A percentile compares a stretch with the other conserved stretches of the same genome.
Evolutionary conservation across 2,888 invertebrate genomes (phyloP).

Genomic region (Tetranychus truncatus): DNA sequence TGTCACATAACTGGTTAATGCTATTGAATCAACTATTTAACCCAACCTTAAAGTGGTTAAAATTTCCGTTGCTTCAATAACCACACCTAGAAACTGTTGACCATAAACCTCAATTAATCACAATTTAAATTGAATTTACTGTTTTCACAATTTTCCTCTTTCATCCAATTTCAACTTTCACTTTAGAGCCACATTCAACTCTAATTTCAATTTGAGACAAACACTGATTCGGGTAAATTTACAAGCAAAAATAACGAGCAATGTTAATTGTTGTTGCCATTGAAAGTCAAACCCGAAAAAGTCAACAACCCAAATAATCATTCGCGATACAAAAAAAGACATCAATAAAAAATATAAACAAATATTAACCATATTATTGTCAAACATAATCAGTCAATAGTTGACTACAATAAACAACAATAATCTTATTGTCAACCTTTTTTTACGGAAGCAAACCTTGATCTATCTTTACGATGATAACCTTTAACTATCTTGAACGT

Average conservation of each 20-base stretch:
- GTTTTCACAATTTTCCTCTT: background rate
- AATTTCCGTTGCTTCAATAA: background rate
- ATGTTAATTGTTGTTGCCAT: too few species aligned
- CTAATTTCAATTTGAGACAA: background rate
- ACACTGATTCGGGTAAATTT: background rate
- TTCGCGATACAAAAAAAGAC: too few species aligned
- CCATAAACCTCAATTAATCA: background rate
- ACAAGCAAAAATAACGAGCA: background rate
- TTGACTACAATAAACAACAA: too few species aligned
- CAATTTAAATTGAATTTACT: background rate
- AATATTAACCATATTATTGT: too few species aligned
- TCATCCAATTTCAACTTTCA: background rate
- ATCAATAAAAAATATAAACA: too few species aligned
- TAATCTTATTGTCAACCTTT: too few species aligned
- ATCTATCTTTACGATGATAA: background rate
- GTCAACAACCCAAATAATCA: too few species aligned
- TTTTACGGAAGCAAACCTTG: too few species aligned
- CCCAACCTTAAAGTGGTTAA: background rate
- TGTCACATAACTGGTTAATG: background rate
- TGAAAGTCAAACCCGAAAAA: too few species aligned
- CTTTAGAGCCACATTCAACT: background rate
- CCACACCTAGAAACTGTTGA: background rate
- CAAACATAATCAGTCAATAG: too few species aligned
- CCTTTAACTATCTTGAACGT: background rate
- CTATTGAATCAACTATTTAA: background rate